Evolutionary conservation across 2,888 invertebrate species (phyloP), one percentile per base, ranked within the genome.

Genomic region (Tenthredo notha): DNA sequence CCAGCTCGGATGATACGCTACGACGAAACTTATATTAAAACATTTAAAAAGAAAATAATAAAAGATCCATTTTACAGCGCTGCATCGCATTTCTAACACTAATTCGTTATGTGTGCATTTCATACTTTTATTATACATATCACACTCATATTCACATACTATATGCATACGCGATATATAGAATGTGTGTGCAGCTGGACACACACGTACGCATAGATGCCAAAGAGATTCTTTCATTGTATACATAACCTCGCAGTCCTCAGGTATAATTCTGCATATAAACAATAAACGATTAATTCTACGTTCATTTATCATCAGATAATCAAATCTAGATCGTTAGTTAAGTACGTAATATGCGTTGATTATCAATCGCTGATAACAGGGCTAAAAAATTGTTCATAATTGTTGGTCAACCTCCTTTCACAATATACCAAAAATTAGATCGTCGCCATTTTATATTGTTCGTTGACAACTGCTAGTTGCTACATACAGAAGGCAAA

Each of bases 401-500:
- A 18, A 25, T 74, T 9, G 43, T 43, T n/a, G 72, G 21, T 43
- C 40, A 37, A 43, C 18, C 18, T 40, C 40, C 15, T 21, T 33
- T 50, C 5, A 29, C 47, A 12, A 77, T 50, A n/a, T 74, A n/a
- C 29, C 29, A 50, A 77, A 77, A 80, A 61, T 25, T 80, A 80
- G 80, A 80, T 80, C 80, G 43, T 80, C 61, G 80, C 80, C 80
- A 80, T 80, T 80, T 80, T 80, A 58, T 21, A 74, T 74, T 7
- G 43, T 37, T 70, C 21, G 29, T 25, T 61, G 61, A 21, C 54
- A 54, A 61, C 25, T 61, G 61, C 61, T 33, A 33, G 33, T 33
- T 4, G 33, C 33, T 37, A 37, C 37, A 37, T 25, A 25, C 61
- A 61, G 61, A 21, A 61, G 67, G 25, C 29, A 67, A 67, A 67